phyloP scores from a whole-genome alignment of 2,888 invertebrate genomes.

The Cheiracanthium punctorium region DNA sequence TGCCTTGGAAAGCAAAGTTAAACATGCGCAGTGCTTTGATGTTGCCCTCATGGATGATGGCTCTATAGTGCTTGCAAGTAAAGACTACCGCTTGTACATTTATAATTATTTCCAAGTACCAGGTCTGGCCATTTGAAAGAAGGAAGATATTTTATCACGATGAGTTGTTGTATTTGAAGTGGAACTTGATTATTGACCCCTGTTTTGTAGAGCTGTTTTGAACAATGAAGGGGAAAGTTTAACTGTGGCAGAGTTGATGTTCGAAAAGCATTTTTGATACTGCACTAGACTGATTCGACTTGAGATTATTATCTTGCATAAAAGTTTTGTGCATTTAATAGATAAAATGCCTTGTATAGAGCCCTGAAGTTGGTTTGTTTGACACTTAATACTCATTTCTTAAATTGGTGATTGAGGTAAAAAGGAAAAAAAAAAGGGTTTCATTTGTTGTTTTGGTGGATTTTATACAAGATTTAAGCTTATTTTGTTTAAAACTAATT shows the following conservation, averaged over 20 bases:
- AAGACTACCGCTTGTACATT: slow-evolving; percentile 99
- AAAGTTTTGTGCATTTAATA: slow-evolving; percentile 29
- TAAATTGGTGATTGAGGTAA: too few relatives aligned
- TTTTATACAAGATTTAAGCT: too few relatives aligned
- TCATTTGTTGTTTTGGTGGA: too few relatives aligned
- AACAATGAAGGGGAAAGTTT: slow-evolving; percentile 21
- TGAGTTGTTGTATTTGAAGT: slow-evolving; percentile 64
- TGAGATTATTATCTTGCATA: neutral
- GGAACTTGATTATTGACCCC: slow-evolving; percentile 39
- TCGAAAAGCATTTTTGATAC: slow-evolving; percentile 33
- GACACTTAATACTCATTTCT: too few relatives aligned
- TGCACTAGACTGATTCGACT: neutral
- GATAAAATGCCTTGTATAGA: neutral
- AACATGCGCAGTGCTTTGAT: slow-evolving; percentile 99
- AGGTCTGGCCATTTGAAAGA: slow-evolving; percentile 60
- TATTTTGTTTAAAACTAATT: too few relatives aligned
- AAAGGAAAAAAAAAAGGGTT: too few relatives aligned
- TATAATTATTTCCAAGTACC: slow-evolving; percentile 89
- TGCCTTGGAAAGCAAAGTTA: slow-evolving; percentile 98
- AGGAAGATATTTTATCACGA: neutral
- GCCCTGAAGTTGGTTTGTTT: slow-evolving; percentile 21
- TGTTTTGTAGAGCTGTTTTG: slow-evolving; percentile 26
- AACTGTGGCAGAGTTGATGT: slow-evolving; percentile 29
- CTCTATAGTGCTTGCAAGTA: slow-evolving; percentile 98
- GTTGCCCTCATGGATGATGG: slow-evolving; percentile 99